A percentile compares a stretch with the other conserved stretches of the same genome.
Evolutionary conservation across 2,888 invertebrate species (phyloP).

Genomic region (Diploptera punctata): DNA sequence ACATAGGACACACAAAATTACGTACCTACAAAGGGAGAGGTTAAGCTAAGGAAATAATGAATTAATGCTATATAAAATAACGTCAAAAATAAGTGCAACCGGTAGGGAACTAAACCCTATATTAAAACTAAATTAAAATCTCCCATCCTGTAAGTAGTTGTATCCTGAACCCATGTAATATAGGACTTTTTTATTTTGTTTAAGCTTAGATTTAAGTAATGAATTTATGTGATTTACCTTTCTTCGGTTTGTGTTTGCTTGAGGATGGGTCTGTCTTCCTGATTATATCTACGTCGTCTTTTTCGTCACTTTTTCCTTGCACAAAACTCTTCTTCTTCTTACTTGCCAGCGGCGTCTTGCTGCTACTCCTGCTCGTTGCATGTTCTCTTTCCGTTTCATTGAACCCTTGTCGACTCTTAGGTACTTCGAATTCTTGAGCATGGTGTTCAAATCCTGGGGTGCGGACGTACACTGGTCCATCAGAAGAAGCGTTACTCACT

Average conservation of each 20-base stretch:
- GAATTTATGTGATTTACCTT: too few species aligned
- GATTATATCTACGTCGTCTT: neutral
- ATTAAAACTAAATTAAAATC: too few species aligned
- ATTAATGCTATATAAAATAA: neutral
- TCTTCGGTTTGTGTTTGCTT: conserved; percentile 9
- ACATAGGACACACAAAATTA: too few species aligned
- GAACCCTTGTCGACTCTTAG: neutral
- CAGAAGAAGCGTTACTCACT: conserved; percentile 10
- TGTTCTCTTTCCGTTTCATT: too few species aligned
- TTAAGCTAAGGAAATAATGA: neutral
- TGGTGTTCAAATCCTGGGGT: conserved; percentile 24
- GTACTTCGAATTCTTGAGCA: conserved; percentile 7
- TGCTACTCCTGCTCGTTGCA: neutral
- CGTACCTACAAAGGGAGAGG: too few species aligned
- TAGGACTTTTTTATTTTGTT: too few species aligned
- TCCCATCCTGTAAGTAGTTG: too few species aligned
- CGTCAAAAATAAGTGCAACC: neutral
- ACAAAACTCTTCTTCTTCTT: conserved; percentile 1
- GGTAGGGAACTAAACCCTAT: too few species aligned
- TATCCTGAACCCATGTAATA: too few species aligned
- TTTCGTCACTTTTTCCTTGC: too few species aligned
- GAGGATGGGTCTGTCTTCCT: neutral
- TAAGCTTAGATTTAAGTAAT: too few species aligned
- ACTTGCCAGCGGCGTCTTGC: neutral
- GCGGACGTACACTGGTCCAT: conserved; percentile 2